A percentile compares a stretch with the other conserved stretches of the same genome.
Conservation (phyloP, 2,797 vertebrate genomes). For the Siniperca scherzeri region DNA sequence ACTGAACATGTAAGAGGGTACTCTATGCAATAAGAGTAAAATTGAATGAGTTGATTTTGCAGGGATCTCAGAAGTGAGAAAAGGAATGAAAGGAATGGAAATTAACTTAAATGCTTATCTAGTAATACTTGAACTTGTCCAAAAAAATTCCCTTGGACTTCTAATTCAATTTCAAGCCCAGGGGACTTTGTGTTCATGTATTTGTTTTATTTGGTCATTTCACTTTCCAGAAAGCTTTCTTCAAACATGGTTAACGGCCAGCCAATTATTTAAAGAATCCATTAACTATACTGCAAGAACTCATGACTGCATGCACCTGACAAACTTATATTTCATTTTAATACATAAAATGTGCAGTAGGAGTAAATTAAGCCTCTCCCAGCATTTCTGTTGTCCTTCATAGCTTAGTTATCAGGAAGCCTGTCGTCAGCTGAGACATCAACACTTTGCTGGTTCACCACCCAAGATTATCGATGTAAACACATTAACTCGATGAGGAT, state of each 20-base stretch:
- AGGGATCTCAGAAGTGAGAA: conserved; percentile 5
- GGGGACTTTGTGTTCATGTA: not conserved
- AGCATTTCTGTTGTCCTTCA: not conserved
- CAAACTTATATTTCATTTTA: not conserved
- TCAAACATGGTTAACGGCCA: not conserved
- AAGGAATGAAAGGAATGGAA: conserved; percentile 2
- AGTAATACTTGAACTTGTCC: not conserved
- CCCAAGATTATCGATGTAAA: conserved; percentile 65
- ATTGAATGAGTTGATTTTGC: conserved; percentile 3
- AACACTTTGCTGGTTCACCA: conserved; percentile 44
- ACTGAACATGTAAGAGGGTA: not conserved
- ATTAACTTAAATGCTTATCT: conserved; percentile 11
- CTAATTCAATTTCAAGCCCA: not conserved
- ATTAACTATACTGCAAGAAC: not conserved
- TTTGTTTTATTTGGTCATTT: conserved; percentile 1
- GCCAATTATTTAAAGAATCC: conserved; percentile 3
- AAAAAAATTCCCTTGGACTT: not conserved
- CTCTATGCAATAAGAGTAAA: conserved; percentile 7
- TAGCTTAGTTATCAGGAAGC: conserved; percentile 44
- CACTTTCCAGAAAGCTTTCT: not conserved
- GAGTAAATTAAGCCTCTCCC: not conserved
- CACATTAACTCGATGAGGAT: conserved; percentile 64
- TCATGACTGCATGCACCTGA: conserved; percentile 9
- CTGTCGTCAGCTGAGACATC: conserved; percentile 18
- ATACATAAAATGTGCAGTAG: not conserved